phyloP scores from a whole-genome alignment of 53 echinoderm and acorn worm species.

The Zoroaster sp. region DNA sequence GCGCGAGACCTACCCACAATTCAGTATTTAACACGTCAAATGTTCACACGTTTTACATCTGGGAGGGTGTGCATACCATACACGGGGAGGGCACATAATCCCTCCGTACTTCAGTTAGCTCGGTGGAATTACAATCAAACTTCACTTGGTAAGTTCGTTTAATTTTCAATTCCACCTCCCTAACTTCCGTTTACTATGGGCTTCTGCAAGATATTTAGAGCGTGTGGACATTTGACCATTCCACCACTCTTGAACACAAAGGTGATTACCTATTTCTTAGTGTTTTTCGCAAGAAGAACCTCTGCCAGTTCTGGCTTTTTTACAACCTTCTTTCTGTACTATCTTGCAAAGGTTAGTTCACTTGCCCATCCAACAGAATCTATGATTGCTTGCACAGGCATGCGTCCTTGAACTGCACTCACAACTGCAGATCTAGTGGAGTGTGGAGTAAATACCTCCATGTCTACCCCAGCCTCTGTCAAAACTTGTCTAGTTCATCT shows the following conservation, averaged over 20 bases:
- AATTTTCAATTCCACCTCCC: neutral
- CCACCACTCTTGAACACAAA: neutral
- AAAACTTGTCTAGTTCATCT: neutral
- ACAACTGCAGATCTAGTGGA: slow-evolving; percentile 1
- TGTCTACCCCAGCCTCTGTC: neutral
- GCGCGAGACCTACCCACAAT: too few species aligned
- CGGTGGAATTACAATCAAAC: neutral
- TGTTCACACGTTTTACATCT: too few species aligned
- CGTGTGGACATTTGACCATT: neutral
- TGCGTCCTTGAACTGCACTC: neutral
- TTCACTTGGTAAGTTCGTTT: slow-evolving; percentile 18
- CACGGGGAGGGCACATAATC: too few species aligned
- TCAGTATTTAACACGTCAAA: too few species aligned
- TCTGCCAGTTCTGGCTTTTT: neutral
- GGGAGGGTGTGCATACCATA: too few species aligned
- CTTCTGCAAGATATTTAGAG: neutral
- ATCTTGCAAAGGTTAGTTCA: neutral
- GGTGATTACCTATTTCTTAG: neutral
- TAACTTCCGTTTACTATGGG: neutral
- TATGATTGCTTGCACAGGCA: neutral
- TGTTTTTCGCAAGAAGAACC: neutral
- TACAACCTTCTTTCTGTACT: neutral
- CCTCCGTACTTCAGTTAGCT: slow-evolving; percentile 4
- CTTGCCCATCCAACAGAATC: neutral
- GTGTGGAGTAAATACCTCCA: neutral